phyloP scores from a whole-genome alignment of 2,797 vertebrate genomes.

The Chrosomus eos region DNA sequence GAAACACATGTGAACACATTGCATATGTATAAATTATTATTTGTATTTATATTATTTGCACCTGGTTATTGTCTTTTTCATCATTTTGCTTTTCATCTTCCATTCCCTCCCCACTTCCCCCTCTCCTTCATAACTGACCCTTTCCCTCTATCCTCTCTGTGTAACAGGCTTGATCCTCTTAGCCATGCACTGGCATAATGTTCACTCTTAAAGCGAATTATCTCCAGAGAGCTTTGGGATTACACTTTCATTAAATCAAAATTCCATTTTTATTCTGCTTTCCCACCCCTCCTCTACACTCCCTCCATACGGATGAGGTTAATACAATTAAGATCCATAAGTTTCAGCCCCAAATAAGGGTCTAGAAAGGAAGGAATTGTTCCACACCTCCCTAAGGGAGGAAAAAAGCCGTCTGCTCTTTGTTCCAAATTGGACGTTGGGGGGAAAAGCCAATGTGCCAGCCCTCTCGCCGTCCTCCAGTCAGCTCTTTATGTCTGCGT shows the following conservation, averaged over 20 bases:
- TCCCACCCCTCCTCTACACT: slow-evolving; percentile 45
- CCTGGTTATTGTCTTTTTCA: not conserved
- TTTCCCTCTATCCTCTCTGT: slow-evolving; percentile 17
- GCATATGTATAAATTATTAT: not conserved
- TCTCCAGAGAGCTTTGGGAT: slow-evolving; percentile 70
- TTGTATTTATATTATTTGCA: not conserved
- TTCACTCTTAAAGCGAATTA: slow-evolving; percentile 61
- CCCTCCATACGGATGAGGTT: slow-evolving; percentile 63
- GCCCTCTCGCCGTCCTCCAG: not conserved
- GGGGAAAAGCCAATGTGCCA: slow-evolving; percentile 37
- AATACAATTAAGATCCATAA: slow-evolving; percentile 80
- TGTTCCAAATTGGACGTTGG: slow-evolving; percentile 5
- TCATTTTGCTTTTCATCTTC: not conserved
- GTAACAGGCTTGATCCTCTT: slow-evolving; percentile 61
- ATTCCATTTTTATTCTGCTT: slow-evolving; percentile 72
- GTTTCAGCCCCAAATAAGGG: slow-evolving; percentile 73
- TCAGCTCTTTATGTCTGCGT: not conserved
- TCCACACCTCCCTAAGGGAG: slow-evolving; percentile 67
- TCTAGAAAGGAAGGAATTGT: slow-evolving; percentile 63
- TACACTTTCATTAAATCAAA: slow-evolving; percentile 75
- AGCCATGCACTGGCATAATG: slow-evolving; percentile 59
- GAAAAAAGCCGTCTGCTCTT: slow-evolving; percentile 48
- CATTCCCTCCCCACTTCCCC: not conserved
- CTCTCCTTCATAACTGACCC: slow-evolving; percentile 21
- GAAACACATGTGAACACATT: not conserved